These are phyloP conservation scores for Tetragonula clypearis DNA, from an alignment of 1,140 invertebrate species.

Conservation along the genomic window DNA sequence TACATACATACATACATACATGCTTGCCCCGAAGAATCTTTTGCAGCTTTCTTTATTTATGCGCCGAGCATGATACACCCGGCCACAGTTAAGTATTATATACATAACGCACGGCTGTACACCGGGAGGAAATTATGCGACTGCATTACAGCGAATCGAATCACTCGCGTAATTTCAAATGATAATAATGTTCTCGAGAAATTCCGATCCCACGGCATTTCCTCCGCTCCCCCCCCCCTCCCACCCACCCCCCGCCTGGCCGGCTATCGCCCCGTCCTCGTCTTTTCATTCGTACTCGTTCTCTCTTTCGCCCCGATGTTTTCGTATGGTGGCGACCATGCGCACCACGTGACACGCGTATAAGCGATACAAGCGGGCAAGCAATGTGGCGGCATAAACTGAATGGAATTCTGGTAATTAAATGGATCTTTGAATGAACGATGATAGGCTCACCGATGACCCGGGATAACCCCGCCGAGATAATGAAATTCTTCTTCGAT, in stretches of 20 bases:
- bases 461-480: constrained; percentile 52
- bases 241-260: background rate
- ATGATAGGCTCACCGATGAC: constrained; percentile 50
- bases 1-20: too few species aligned
- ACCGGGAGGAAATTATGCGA: constrained; percentile 44
- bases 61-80: background rate
- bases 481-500: constrained; percentile 60
- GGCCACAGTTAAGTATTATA: constrained; percentile 19
- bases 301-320: background rate
- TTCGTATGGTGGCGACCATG: background rate
- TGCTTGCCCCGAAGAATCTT: constrained; percentile 1
- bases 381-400: constrained; percentile 36
- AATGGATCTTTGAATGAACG: constrained; percentile 56
- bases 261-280: constrained; percentile 3
- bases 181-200: constrained; percentile 69
- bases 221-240: constrained; percentile 20
- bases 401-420: constrained; percentile 60
- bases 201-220: constrained; percentile 69
- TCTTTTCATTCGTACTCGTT: background rate
- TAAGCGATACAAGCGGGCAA: constrained; percentile 15
- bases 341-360: background rate
- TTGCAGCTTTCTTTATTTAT: constrained; percentile 15
- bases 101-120: constrained; percentile 11
- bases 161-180: constrained; percentile 65
- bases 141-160: constrained; percentile 61